Evolutionary conservation across 1,140 invertebrate genomes (phyloP).

Genomic region (Drosophila melanica): DNA sequence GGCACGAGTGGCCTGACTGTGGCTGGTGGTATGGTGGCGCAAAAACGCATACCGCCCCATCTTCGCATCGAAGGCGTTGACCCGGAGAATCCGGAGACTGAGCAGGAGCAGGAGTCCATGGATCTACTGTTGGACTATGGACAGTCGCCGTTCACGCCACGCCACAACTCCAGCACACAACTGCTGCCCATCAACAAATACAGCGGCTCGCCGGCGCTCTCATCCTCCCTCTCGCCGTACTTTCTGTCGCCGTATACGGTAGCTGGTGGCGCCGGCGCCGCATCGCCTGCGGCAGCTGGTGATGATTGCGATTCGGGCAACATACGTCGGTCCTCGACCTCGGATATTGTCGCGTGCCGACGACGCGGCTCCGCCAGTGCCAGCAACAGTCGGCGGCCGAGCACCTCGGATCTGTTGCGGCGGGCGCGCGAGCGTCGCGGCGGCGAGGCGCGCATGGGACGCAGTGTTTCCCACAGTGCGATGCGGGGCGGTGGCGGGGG

Average conservation of each 20-base stretch:
- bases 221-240: constrained; percentile 53
- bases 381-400: constrained; percentile 67
- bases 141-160: constrained; percentile 60
- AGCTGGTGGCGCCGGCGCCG: constrained; percentile 11
- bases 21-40: constrained; percentile 3
- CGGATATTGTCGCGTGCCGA: constrained; percentile 67
- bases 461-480: constrained; percentile 78
- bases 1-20: constrained; percentile 12
- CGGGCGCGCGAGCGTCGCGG: constrained; percentile 78
- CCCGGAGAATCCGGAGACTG: constrained; percentile 62
- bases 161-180: constrained; percentile 61
- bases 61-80: constrained; percentile 78
- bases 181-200: constrained; percentile 47
- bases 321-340: constrained; percentile 78
- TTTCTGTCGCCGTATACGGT: constrained; percentile 60
- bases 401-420: constrained; percentile 78
- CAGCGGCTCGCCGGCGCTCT: constrained; percentile 26
- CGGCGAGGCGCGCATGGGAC: constrained; percentile 77
- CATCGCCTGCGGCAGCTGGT: constrained; percentile 7
- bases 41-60: constrained; percentile 62
- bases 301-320: constrained; percentile 31
- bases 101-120: constrained; percentile 12
- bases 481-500: constrained; percentile 49
- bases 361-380: constrained; percentile 34
- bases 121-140: constrained; percentile 63